Conservation (phyloP, 2,113 vertebrate genomes). For the Rhagologus leucostigma region DNA sequence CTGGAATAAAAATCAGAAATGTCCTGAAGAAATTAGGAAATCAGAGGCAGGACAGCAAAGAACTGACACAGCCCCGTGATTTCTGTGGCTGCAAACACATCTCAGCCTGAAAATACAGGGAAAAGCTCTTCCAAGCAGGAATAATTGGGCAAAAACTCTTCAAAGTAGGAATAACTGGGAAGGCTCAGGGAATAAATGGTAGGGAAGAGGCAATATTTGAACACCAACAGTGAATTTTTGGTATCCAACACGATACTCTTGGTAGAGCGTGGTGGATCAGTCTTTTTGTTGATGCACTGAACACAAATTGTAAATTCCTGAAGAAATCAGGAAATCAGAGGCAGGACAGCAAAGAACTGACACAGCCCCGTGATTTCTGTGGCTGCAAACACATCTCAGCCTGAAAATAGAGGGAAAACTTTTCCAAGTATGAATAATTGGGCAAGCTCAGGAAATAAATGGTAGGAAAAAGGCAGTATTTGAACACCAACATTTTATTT, state of each 20-base stretch:
- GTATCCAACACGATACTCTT: too few species aligned
- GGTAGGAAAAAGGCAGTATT: fast-evolving
- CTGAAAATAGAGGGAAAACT: background rate
- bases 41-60: background rate
- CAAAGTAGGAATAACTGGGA: background rate
- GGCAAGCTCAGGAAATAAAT: too few species aligned
- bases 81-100: background rate
- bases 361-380: background rate
- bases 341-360: background rate
- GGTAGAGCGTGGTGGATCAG: too few species aligned
- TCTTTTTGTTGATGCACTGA: too few species aligned
- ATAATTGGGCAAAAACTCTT: background rate
- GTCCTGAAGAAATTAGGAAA: background rate
- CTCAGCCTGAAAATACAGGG: background rate
- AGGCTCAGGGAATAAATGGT: background rate
- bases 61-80: background rate
- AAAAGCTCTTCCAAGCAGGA: background rate
- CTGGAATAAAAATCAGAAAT: background rate
- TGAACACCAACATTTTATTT: background rate
- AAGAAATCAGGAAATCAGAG: background rate
- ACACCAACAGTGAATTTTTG: too few species aligned
- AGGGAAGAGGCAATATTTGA: too few species aligned
- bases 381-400: background rate
- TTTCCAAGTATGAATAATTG: background rate
- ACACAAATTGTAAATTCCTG: too few species aligned